Evolutionary conservation across 2,888 invertebrate species (phyloP).

Genomic region (Suillia variegata): DNA sequence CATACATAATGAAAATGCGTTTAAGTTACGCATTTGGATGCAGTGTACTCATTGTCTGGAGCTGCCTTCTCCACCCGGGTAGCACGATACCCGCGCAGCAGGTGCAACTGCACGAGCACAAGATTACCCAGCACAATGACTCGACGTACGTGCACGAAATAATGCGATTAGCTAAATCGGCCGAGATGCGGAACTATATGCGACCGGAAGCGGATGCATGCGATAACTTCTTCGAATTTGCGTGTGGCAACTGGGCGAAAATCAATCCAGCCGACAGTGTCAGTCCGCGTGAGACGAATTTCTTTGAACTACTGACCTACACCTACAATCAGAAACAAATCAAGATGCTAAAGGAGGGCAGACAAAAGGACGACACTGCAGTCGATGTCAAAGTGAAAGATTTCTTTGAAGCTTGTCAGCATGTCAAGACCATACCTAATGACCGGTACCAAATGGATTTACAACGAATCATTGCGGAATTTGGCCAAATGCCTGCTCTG

Average conservation of each 20-base stretch:
- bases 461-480: constrained; percentile 38
- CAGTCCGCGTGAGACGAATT: constrained; percentile 44
- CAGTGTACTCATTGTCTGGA: background rate
- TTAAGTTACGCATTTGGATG: too few species aligned
- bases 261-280: constrained; percentile 46
- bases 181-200: constrained; percentile 53
- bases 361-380: constrained; percentile 32
- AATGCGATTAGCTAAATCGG: constrained; percentile 51
- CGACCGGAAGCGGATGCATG: constrained; percentile 44
- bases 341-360: constrained; percentile 37
- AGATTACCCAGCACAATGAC: constrained; percentile 44
- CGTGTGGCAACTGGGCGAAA: constrained; percentile 54
- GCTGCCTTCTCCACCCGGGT: background rate
- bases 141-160: constrained; percentile 44
- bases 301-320: constrained; percentile 39
- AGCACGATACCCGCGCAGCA: constrained; percentile 28
- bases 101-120: constrained; percentile 39
- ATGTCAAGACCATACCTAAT: constrained; percentile 27
- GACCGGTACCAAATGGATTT: constrained; percentile 33
- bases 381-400: constrained; percentile 41
- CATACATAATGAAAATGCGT: background rate
- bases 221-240: constrained; percentile 51
- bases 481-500: constrained; percentile 49
- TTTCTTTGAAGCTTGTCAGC: constrained; percentile 52
- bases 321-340: constrained; percentile 47